Evolutionary conservation across 2,888 invertebrate species (phyloP).

Genomic region (Allacma fusca): DNA sequence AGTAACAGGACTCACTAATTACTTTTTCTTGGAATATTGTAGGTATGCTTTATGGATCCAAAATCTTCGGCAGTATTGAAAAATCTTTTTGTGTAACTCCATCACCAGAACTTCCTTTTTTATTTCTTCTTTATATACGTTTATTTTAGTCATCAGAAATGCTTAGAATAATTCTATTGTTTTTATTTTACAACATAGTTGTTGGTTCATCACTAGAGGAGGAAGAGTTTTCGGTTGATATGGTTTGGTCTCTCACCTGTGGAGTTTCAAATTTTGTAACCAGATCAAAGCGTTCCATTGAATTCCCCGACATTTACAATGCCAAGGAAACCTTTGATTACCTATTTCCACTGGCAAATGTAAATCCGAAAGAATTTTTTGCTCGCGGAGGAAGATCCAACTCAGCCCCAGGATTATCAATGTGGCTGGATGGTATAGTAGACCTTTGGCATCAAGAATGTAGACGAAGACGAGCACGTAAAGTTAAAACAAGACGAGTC

Average conservation of each 20-base stretch:
- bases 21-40: too few species aligned
- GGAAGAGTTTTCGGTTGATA: too few species aligned
- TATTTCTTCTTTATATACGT: too few species aligned
- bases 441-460: slow-evolving; percentile 25
- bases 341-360: slow-evolving; percentile 32
- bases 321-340: slow-evolving; percentile 28
- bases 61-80: too few species aligned
- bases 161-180: too few species aligned
- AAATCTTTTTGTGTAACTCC: too few species aligned
- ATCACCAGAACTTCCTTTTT: too few species aligned
- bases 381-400: background rate
- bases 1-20: too few species aligned
- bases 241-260: slow-evolving; percentile 11
- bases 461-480: background rate
- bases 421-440: slow-evolving; percentile 20
- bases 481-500: background rate
- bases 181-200: too few species aligned
- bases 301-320: slow-evolving; percentile 4
- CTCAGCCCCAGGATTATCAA: background rate
- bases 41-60: too few species aligned
- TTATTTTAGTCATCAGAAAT: too few species aligned
- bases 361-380: background rate
- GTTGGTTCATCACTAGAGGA: too few species aligned
- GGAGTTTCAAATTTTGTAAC: slow-evolving; percentile 6
- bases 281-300: background rate